Percentiles rank a stretch among this genome's conserved stretches.
Conservation (phyloP, 2,113 vertebrate genomes). For the Heloderma charlesbogerti region DNA sequence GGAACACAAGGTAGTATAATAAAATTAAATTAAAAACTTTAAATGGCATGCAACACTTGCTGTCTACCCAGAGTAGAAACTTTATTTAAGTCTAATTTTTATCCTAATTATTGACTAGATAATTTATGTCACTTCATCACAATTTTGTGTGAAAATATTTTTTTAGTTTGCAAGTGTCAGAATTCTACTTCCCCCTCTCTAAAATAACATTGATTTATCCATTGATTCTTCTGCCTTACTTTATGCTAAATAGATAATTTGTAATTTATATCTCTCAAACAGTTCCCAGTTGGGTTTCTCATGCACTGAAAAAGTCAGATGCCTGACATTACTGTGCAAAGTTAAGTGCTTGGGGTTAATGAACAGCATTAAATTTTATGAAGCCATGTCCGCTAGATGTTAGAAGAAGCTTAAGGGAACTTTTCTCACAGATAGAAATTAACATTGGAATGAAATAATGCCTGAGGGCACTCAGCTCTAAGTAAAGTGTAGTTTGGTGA, state of each 20-base stretch:
- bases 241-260: slow-evolving; percentile 51
- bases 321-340: slow-evolving; percentile 72
- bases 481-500: slow-evolving; percentile 62
- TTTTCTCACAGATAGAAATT: slow-evolving; percentile 71
- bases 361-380: slow-evolving; percentile 76
- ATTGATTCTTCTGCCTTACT: slow-evolving; percentile 45
- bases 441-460: slow-evolving; percentile 65
- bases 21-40: background rate
- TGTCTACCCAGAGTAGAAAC: background rate
- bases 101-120: background rate
- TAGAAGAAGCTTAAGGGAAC: slow-evolving; percentile 72
- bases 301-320: slow-evolving; percentile 67
- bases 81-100: slow-evolving; percentile 30
- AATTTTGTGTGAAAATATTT: slow-evolving; percentile 13
- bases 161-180: slow-evolving; percentile 33
- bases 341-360: slow-evolving; percentile 75
- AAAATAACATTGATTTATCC: slow-evolving; percentile 45
- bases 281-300: slow-evolving; percentile 72
- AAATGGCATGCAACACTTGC: background rate
- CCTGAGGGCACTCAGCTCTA: slow-evolving; percentile 59
- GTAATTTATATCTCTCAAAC: slow-evolving; percentile 68
- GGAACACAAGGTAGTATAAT: background rate
- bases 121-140: background rate
- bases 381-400: slow-evolving; percentile 71
- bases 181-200: slow-evolving; percentile 18